phyloP scores from a whole-genome alignment of 2,797 vertebrate genomes.

The Decapterus maruadsi region DNA sequence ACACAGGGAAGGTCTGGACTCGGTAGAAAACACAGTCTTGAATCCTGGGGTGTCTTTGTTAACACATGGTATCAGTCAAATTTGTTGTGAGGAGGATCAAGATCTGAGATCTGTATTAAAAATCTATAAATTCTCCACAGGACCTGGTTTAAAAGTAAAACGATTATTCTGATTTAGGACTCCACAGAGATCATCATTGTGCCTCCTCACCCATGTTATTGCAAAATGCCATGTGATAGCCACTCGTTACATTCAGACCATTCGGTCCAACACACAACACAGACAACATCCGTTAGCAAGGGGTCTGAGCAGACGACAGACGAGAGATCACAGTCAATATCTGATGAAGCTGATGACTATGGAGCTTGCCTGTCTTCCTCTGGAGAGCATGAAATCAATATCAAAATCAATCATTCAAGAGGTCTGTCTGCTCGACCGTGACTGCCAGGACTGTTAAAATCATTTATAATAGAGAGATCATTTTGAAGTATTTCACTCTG shows the following conservation, averaged over 20 bases:
- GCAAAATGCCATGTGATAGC: conserved; percentile 11
- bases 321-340: conserved; percentile 5
- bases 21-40: neutral
- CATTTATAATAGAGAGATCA: rapidly evolving
- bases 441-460: neutral
- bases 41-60: conserved; percentile 6
- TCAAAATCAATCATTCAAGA: neutral
- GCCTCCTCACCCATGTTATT: neutral
- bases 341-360: conserved; percentile 7
- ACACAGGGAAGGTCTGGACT: conserved; percentile 5
- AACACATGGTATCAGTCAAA: conserved; percentile 30
- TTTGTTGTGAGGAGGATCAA: conserved; percentile 10
- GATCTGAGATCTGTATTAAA: neutral
- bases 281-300: conserved; percentile 1
- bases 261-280: conserved; percentile 1
- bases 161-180: neutral
- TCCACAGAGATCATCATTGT: neutral
- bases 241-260: conserved; percentile 19
- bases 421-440: neutral
- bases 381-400: conserved; percentile 19
- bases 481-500: conserved; percentile 2
- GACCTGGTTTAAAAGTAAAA: neutral
- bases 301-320: neutral
- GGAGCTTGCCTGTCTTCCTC: conserved; percentile 1
- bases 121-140: conserved; percentile 30